Evolutionary conservation across 2,113 vertebrate genomes (phyloP), one percentile per base, ranked within the genome.

Genomic region (Rattus rattus): DNA sequence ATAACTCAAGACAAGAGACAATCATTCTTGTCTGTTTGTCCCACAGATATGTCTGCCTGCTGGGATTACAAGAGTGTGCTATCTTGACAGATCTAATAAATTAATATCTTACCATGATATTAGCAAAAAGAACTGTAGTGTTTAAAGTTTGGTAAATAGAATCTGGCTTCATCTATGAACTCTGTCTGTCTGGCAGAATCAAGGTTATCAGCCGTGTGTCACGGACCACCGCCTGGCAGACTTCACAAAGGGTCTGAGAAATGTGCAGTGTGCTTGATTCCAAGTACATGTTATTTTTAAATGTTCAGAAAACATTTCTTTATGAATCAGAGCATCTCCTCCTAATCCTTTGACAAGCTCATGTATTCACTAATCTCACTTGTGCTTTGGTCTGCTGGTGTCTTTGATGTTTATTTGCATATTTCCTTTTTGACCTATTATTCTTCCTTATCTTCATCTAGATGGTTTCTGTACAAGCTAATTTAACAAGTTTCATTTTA

Each of bases 401-500:
- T 33, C 47, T 73, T 75, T 7, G 1, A 59, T 20, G 76, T 22
- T 4, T 56, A 28, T 14, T 67, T 33, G 12, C 54, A 11, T 77
- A 49, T 86, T 4, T 19, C 14, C 26, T 54, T 86, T 85, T 39
- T 54, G 47, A 6, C 39, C 36, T 56, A 11, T 75, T 79, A 93
- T 22, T 0, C 4, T 83, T 88, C 33, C 59, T 89, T 95, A 47
- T 59, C 8, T 49, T 90, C 61, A 76, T 61, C 20, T 90, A 75
- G 24, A 10, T 72, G 67, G 24, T 75, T 76, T 91, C 26, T 43
- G 80, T 43, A 93, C 30, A 65, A 52, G 10, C 9, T 80, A 69
- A 88, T 80, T 43, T 77, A 97, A 77, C 10, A 61, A 56, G 70
- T n/a, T 69, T 85, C 26, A 85, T 52, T 91, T 94, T 67, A 67